These are phyloP conservation scores for Chaetops frenatus DNA, from an alignment of 2,113 vertebrate species.

Conservation along the genomic window DNA sequence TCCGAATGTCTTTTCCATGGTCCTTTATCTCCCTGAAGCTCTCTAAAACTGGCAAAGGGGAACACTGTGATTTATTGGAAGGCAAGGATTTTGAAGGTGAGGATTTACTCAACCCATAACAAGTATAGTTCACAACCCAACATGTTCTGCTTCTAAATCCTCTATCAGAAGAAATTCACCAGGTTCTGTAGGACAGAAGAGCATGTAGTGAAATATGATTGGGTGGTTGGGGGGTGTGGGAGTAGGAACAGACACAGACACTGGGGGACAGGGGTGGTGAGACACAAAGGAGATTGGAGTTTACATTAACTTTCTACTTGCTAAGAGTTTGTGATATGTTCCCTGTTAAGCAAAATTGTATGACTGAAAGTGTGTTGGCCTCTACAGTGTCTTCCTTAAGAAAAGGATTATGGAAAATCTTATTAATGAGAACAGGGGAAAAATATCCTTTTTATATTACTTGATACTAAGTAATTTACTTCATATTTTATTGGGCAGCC, in stretches of 20 bases:
- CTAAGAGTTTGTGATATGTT: background rate
- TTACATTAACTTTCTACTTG: background rate
- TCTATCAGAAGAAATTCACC: background rate
- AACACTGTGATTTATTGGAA: background rate
- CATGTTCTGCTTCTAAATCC: background rate
- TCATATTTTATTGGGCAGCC: background rate
- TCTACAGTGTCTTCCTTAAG: background rate
- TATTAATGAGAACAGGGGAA: background rate
- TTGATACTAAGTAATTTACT: background rate
- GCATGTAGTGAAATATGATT: background rate
- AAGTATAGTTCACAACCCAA: background rate
- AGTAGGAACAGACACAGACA: background rate
- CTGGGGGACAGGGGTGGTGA: accelerated
- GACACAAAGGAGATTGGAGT: background rate
- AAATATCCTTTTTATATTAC: background rate
- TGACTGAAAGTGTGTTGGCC: background rate
- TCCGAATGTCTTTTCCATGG: background rate
- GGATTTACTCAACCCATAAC: background rate
- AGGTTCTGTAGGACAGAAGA: background rate
- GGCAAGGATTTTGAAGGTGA: background rate
- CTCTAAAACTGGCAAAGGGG: background rate
- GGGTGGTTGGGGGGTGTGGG: accelerated
- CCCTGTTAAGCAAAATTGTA: background rate
- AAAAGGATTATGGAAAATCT: background rate
- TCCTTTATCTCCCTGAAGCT: background rate